A percentile compares a stretch with the other conserved stretches of the same genome.
phyloP scores from a whole-genome alignment of 2,797 vertebrate genomes.

The Alosa sapidissima region DNA sequence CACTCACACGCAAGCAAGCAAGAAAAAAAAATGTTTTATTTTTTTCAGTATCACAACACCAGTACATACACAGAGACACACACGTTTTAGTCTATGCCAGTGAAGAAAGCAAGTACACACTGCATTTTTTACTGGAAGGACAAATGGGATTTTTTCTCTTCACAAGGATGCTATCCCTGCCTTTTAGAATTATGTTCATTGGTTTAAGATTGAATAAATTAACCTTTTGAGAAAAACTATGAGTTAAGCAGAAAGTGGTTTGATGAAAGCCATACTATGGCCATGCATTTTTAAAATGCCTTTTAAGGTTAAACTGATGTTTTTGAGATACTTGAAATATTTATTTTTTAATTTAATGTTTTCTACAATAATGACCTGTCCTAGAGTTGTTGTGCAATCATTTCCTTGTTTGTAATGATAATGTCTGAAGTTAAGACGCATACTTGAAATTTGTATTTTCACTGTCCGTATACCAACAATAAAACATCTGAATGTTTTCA shows the following conservation, averaged over 20 bases:
- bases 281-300: background rate
- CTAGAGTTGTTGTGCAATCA: constrained; percentile 13
- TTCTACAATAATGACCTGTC: constrained; percentile 2
- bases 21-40: background rate
- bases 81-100: background rate
- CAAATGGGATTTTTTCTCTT: background rate
- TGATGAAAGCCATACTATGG: background rate
- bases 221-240: background rate
- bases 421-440: background rate
- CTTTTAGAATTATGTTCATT: background rate
- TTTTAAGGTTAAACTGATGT: background rate
- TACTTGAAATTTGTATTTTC: background rate
- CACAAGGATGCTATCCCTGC: background rate
- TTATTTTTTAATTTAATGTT: constrained; percentile 25
- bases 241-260: background rate
- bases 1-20: background rate
- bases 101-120: background rate
- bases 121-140: background rate
- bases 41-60: background rate
- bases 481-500: background rate
- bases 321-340: constrained; percentile 18
- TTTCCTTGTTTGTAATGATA: background rate
- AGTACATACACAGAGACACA: background rate
- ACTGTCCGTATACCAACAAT: background rate
- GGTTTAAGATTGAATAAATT: background rate